phyloP scores from a whole-genome alignment of 2,113 vertebrate species.

The Puffinus mauretanicus region DNA sequence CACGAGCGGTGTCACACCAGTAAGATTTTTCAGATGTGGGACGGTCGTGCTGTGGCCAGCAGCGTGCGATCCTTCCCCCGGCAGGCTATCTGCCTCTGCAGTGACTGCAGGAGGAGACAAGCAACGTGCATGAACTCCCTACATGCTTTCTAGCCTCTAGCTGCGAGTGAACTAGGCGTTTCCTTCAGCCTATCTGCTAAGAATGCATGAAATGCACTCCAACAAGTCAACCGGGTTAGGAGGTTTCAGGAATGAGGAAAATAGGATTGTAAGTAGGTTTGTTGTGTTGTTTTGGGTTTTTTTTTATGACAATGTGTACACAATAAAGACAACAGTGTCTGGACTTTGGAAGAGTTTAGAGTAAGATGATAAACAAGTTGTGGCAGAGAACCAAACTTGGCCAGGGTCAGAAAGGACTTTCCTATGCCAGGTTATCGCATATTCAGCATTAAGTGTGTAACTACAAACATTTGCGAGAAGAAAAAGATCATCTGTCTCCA shows the following conservation, averaged over 20 bases:
- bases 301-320: neutral
- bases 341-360: neutral
- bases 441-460: neutral
- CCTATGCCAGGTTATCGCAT: neutral
- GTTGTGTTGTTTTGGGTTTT: neutral
- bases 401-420: neutral
- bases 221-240: constrained; percentile 77
- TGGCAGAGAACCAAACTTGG: neutral
- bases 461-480: neutral
- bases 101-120: neutral
- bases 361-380: neutral
- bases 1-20: neutral
- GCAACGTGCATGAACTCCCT: constrained; percentile 32
- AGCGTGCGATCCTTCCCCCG: neutral
- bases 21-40: neutral
- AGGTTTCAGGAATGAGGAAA: constrained; percentile 81
- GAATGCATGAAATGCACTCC: constrained; percentile 83
- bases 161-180: constrained; percentile 67
- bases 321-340: constrained; percentile 9
- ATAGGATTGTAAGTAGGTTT: constrained; percentile 4
- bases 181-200: constrained; percentile 75
- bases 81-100: neutral
- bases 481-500: neutral
- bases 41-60: neutral
- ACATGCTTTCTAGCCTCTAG: constrained; percentile 67